Conservation (phyloP, 2,113 vertebrate genomes). For the Scomber colias region DNA sequence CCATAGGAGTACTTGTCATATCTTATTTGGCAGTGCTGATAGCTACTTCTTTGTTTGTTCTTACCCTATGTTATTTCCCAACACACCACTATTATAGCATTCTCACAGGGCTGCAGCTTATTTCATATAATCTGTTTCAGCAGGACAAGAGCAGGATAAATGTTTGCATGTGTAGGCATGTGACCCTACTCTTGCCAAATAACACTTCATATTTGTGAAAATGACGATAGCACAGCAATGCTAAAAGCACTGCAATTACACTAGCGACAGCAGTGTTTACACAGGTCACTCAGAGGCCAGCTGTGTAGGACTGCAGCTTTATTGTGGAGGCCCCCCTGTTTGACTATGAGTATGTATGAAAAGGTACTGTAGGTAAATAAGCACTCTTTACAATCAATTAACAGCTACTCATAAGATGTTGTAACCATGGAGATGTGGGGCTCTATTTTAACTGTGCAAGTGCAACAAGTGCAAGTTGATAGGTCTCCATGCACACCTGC, state of each 20-base stretch:
- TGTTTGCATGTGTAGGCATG: conserved; percentile 28
- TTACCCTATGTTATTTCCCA: not conserved
- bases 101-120: not conserved
- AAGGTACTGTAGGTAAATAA: conserved; percentile 38
- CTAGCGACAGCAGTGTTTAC: not conserved
- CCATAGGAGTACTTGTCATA: too few species aligned
- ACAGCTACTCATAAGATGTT: conserved; percentile 36
- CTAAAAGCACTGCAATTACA: conserved; percentile 24
- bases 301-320: not conserved
- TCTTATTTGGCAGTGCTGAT: not conserved
- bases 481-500: too few species aligned
- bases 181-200: not conserved
- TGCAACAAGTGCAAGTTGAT: too few species aligned
- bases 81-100: not conserved
- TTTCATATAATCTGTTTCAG: not conserved
- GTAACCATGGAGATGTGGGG: conserved; percentile 71
- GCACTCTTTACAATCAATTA: conserved; percentile 50
- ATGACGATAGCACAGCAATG: not conserved
- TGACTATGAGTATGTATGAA: not conserved
- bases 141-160: not conserved
- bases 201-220: conserved; percentile 24
- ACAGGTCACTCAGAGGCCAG: not conserved
- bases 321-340: not conserved
- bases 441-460: too few species aligned
- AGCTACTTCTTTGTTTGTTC: not conserved